Percentiles rank a stretch among this genome's conserved stretches.
Conservation (phyloP, 2,113 vertebrate genomes). For the Clarias batrachus region DNA sequence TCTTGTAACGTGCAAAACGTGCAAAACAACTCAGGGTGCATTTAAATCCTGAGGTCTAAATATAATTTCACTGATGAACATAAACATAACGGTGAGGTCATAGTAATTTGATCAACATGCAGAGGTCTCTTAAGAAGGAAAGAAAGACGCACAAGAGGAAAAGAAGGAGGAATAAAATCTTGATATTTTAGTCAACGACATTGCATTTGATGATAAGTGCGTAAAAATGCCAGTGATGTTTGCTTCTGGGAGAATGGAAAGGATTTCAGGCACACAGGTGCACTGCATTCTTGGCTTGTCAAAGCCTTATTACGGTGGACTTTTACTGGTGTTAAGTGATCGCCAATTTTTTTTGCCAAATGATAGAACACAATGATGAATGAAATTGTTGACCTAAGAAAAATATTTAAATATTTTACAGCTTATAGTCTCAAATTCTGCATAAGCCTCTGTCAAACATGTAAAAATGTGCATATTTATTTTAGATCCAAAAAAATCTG, state of each 20-base stretch:
- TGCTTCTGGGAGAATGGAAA: constrained; percentile 26
- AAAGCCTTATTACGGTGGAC: constrained; percentile 37
- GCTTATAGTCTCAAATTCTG: background rate
- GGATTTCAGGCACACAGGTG: constrained; percentile 43
- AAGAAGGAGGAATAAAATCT: no score
- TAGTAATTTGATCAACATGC: background rate
- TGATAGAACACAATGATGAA: background rate
- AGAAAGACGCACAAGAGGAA: no score
- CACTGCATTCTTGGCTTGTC: constrained; percentile 40
- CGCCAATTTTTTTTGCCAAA: constrained; percentile 35
- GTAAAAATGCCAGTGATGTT: constrained; percentile 16
- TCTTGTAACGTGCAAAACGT: constrained; percentile 25
- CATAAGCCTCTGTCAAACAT: background rate
- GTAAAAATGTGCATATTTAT: background rate
- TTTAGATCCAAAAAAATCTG: background rate
- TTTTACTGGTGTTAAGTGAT: constrained; percentile 41
- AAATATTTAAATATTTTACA: background rate
- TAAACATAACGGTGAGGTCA: background rate
- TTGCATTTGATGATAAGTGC: background rate
- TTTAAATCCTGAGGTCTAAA: background rate
- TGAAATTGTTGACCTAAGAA: background rate
- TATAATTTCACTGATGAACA: constrained; percentile 10
- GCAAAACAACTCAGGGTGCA: background rate
- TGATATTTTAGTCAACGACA: background rate
- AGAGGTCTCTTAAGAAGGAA: background rate